These are phyloP conservation scores for Philonicus albiceps DNA, from an alignment of 2,888 invertebrate species.

Conservation along the genomic window DNA sequence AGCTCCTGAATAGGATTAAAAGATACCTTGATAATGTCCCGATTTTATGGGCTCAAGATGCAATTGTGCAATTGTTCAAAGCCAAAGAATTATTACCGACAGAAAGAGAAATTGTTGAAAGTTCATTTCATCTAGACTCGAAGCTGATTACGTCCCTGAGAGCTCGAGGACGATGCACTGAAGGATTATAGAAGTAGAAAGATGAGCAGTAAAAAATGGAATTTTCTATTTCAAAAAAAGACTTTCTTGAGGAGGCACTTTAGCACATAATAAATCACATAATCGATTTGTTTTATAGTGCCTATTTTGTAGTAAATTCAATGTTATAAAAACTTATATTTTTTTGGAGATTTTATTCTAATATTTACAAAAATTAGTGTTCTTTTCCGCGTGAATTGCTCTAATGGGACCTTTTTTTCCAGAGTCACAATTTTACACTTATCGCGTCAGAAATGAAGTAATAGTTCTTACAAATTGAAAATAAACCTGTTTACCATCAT, in stretches of 20 bases:
- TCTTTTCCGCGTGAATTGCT: no score
- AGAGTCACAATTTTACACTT: no score
- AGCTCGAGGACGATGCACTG: background rate
- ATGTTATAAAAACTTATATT: no score
- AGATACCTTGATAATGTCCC: background rate
- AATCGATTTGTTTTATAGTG: no score
- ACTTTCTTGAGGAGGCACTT: background rate
- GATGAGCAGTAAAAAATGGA: background rate
- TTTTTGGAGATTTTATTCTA: no score
- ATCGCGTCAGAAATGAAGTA: no score
- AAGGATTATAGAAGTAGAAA: background rate
- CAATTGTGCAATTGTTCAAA: background rate
- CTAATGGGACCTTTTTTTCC: no score
- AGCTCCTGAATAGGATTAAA: background rate
- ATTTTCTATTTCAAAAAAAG: background rate
- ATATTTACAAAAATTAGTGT: no score
- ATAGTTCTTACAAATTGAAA: no score
- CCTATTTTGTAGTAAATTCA: no score
- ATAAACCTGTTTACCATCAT: no score
- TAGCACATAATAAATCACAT: background rate
- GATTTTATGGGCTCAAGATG: slow-evolving; percentile 13
- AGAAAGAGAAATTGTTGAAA: background rate
- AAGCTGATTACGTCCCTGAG: background rate
- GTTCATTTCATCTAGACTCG: background rate
- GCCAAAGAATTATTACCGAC: background rate